Percentiles rank a stretch among this genome's conserved stretches.
phyloP scores from a whole-genome alignment of 2,113 vertebrate genomes.

The Sitta europaea region DNA sequence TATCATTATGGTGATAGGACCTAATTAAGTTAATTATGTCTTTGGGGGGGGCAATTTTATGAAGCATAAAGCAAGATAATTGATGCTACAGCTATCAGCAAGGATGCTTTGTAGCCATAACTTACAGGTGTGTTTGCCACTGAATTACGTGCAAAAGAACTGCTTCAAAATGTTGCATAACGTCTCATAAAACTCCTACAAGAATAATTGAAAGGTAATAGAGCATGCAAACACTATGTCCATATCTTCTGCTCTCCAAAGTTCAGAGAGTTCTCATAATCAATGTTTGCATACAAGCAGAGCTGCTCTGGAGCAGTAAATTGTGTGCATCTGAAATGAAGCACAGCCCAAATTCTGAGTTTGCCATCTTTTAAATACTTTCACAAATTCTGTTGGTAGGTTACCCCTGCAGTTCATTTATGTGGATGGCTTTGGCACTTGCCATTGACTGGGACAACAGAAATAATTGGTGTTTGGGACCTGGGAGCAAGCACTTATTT shows the following conservation, averaged over 20 bases:
- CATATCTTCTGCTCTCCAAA: not conserved
- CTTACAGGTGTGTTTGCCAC: slow-evolving; percentile 32
- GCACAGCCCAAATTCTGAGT: not conserved
- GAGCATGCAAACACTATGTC: not conserved
- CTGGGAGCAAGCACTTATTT: not conserved
- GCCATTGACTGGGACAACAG: not conserved
- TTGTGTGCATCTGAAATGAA: not conserved
- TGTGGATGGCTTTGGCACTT: not conserved
- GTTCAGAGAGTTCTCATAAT: not conserved
- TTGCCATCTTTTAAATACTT: not conserved
- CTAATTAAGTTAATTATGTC: slow-evolving; percentile 46
- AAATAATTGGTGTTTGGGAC: not conserved
- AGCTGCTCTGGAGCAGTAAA: not conserved
- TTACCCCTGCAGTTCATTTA: not conserved
- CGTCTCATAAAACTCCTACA: slow-evolving; percentile 12
- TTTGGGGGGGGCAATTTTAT: not conserved
- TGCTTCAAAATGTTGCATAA: not conserved
- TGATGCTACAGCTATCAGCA: not conserved
- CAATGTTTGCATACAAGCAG: not conserved
- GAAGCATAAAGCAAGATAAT: slow-evolving; percentile 41
- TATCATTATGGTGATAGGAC: not conserved
- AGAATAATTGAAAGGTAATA: slow-evolving; percentile 40
- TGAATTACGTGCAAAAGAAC: not conserved
- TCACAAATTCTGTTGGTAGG: not conserved
- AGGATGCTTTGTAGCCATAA: not conserved